phyloP scores from a whole-genome alignment of 2,888 invertebrate species.

The Rhorus exstirpatorius region DNA sequence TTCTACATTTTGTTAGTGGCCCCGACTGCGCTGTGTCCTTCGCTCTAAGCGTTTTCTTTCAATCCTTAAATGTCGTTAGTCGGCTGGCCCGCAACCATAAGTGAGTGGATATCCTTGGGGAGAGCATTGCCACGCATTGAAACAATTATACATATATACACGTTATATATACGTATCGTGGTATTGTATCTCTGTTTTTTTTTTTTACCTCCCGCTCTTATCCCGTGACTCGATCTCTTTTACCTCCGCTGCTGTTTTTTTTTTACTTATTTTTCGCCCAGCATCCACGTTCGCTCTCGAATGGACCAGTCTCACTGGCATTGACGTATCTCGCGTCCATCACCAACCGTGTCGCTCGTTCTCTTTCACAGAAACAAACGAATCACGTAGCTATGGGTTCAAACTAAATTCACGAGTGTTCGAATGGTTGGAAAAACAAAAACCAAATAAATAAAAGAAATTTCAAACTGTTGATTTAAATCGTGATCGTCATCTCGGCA shows the following conservation, averaged over 20 bases:
- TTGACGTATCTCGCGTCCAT: conserved; percentile 38
- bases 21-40: conserved; percentile 47
- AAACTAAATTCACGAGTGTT: not conserved
- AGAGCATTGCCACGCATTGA: conserved; percentile 81
- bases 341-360: conserved; percentile 2
- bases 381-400: not conserved
- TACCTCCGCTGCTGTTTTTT: conserved; percentile 39
- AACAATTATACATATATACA: conserved; percentile 27
- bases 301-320: conserved; percentile 43
- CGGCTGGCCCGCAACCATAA: conserved; percentile 59
- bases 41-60: conserved; percentile 59
- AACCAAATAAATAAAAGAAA: too few relatives aligned
- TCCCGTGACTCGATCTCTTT: conserved; percentile 50
- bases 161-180: conserved; percentile 14
- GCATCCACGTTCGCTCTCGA: conserved; percentile 36
- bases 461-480: too few relatives aligned
- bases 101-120: conserved; percentile 82
- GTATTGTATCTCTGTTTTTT: conserved; percentile 43
- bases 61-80: conserved; percentile 69
- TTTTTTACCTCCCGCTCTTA: conserved; percentile 51
- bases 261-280: conserved; percentile 26
- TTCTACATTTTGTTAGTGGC: conserved; percentile 33
- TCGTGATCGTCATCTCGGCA: too few relatives aligned
- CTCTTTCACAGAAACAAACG: conserved; percentile 6
- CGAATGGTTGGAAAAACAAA: not conserved